Evolutionary conservation across 1,140 invertebrate genomes (phyloP).

Genomic region (Dinoponera quadriceps): DNA sequence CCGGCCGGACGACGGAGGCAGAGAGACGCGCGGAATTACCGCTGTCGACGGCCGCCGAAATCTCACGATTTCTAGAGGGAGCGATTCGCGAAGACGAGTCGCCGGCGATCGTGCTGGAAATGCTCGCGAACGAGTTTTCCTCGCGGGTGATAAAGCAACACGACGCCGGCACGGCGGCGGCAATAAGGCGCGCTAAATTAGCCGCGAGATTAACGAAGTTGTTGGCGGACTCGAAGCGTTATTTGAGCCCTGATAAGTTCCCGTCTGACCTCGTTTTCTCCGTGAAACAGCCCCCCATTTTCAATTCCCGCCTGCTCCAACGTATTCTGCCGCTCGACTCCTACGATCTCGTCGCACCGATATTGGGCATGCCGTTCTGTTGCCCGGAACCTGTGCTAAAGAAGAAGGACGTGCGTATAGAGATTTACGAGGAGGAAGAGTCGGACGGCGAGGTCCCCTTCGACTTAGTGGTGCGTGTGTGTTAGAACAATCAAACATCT

Average conservation of each 20-base stretch:
- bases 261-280: constrained; percentile 73
- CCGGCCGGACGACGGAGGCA: neutral
- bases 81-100: constrained; percentile 50
- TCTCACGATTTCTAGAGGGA: constrained; percentile 67
- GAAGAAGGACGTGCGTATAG: neutral
- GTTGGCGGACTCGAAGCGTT: constrained; percentile 77
- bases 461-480: constrained; percentile 51
- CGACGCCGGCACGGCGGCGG: constrained; percentile 15
- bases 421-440: neutral
- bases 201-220: constrained; percentile 75
- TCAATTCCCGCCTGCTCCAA: constrained; percentile 74
- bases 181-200: constrained; percentile 59
- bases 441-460: constrained; percentile 1
- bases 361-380: constrained; percentile 74
- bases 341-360: constrained; percentile 76
- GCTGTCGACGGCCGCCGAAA: constrained; percentile 65
- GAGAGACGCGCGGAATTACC: constrained; percentile 46
- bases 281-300: constrained; percentile 71
- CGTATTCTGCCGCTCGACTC: constrained; percentile 73
- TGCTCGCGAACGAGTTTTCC: constrained; percentile 71
- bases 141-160: constrained; percentile 56
- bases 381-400: constrained; percentile 23
- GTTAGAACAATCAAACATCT: too few relatives aligned
- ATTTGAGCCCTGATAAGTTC: constrained; percentile 71
- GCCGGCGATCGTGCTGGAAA: constrained; percentile 60